A percentile compares a stretch with the other conserved stretches of the same genome.
Evolutionary conservation across 2,888 invertebrate genomes (phyloP).

Genomic region (Junonia oenone): DNA sequence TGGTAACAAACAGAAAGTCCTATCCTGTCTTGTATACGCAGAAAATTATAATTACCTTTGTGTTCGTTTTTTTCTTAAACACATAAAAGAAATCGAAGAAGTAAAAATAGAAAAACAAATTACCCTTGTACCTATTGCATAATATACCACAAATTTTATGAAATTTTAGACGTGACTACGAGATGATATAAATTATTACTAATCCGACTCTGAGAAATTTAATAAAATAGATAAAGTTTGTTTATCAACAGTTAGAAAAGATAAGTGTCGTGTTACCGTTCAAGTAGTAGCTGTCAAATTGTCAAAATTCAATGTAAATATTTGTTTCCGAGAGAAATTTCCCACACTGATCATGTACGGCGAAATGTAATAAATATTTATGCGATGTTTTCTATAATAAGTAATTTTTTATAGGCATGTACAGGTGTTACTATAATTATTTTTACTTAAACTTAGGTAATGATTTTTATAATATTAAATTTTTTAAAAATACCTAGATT

Average conservation of each 20-base stretch:
- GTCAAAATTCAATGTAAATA: slow-evolving; percentile 35
- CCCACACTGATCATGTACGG: slow-evolving; percentile 34
- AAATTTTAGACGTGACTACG: not conserved
- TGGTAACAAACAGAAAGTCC: too few species aligned
- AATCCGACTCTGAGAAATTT: not conserved
- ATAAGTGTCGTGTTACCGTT: slow-evolving; percentile 31
- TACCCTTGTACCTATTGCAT: too few species aligned
- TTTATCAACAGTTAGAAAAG: slow-evolving; percentile 16
- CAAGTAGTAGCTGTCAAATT: slow-evolving; percentile 41
- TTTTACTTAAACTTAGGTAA: too few species aligned
- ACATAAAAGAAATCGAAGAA: too few species aligned
- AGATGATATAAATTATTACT: not conserved
- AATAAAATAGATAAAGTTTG: slow-evolving; percentile 12
- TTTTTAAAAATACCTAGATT: too few species aligned
- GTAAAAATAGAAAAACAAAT: too few species aligned
- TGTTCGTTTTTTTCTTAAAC: too few species aligned
- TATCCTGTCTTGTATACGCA: too few species aligned
- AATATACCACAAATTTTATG: too few species aligned
- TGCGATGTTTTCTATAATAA: not conserved
- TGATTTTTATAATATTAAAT: too few species aligned
- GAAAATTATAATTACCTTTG: too few species aligned
- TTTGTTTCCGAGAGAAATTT: slow-evolving; percentile 32
- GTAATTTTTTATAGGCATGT: not conserved
- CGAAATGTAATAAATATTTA: not conserved
- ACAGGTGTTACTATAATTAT: too few species aligned